These are phyloP conservation scores for Sardinella longiceps DNA, from an alignment of 2,797 vertebrate species.

Conservation along the genomic window DNA sequence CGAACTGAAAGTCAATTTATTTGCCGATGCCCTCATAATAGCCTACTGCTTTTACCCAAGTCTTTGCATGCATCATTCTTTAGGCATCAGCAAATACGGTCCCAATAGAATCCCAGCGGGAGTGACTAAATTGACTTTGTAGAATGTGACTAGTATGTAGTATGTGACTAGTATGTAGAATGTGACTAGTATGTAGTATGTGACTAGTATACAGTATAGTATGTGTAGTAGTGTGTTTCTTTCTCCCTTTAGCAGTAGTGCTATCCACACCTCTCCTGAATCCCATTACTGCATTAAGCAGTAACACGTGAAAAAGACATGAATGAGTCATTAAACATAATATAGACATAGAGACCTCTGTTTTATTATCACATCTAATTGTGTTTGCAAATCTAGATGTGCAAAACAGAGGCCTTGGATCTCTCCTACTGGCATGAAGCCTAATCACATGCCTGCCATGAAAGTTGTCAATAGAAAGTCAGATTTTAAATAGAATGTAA, in stretches of 20 bases:
- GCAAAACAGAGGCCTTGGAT: background rate
- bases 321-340: constrained; percentile 50
- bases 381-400: background rate
- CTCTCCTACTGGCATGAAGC: constrained; percentile 45
- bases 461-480: constrained; percentile 63
- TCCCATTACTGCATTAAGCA: constrained; percentile 27
- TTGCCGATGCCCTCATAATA: background rate
- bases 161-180: too few species aligned
- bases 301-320: constrained; percentile 61
- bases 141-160: background rate
- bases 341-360: background rate
- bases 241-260: constrained; percentile 12
- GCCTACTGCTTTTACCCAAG: background rate
- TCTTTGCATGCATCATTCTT: background rate
- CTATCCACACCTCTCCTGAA: constrained; percentile 14
- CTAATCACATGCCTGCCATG: constrained; percentile 59
- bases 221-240: background rate
- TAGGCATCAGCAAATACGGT: background rate
- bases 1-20: background rate
- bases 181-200: background rate
- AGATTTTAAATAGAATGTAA: background rate
- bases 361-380: constrained; percentile 3
- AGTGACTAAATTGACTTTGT: constrained; percentile 3
- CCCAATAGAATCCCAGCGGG: background rate
- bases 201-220: background rate